phyloP scores from a whole-genome alignment of 2,797 vertebrate genomes.

The Ceryle rudis region DNA sequence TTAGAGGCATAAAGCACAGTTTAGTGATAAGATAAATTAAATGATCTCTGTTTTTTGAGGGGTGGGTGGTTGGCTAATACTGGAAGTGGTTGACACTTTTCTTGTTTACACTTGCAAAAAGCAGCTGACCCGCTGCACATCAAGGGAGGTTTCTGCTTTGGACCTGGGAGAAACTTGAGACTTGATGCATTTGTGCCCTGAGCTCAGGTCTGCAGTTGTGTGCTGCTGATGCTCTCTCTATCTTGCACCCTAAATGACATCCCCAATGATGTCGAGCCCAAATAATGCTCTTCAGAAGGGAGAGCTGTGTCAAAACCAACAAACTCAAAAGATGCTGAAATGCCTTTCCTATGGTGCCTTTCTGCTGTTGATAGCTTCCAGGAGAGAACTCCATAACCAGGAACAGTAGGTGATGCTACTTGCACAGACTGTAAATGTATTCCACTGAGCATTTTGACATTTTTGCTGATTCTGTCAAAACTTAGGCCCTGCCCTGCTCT shows the following conservation, averaged over 20 bases:
- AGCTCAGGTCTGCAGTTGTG: not conserved
- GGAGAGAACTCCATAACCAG: not conserved
- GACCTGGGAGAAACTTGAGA: not conserved
- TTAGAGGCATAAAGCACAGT: not conserved
- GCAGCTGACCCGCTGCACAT: not conserved
- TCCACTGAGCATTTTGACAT: not conserved
- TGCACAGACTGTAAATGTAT: not conserved
- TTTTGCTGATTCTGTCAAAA: not conserved
- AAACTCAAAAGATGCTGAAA: not conserved
- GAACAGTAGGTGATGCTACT: slow-evolving; percentile 1
- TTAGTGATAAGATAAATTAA: not conserved
- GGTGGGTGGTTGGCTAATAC: not conserved
- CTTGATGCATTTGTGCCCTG: not conserved
- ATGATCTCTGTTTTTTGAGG: not conserved
- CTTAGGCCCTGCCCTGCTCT: not conserved
- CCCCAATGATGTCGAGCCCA: not conserved
- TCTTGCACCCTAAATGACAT: not conserved
- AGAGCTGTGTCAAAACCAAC: not conserved
- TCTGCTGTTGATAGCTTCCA: not conserved
- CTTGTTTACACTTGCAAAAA: not conserved
- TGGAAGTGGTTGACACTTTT: not conserved
- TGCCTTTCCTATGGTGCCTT: not conserved
- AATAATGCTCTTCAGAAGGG: not conserved
- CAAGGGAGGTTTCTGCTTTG: not conserved
- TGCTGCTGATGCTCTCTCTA: not conserved